Evolutionary conservation across 2,888 invertebrate genomes (phyloP).

Genomic region (Linnaemya vulpina): DNA sequence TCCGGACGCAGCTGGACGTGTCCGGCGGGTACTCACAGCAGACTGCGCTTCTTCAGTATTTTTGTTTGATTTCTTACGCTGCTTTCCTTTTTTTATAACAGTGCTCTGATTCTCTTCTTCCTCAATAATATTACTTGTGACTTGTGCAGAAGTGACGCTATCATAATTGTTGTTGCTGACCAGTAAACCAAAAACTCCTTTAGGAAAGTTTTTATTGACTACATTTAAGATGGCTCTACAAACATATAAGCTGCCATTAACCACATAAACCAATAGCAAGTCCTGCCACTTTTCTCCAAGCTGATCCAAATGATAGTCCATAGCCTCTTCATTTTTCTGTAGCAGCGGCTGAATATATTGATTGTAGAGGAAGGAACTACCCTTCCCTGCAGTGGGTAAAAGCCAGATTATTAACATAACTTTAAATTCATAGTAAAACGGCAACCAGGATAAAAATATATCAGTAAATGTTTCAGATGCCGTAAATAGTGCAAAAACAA

Average conservation of each 20-base stretch:
- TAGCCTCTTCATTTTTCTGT: conserved; percentile 91
- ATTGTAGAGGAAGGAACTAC: conserved; percentile 95
- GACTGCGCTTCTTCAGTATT: neutral
- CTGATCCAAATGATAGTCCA: conserved; percentile 84
- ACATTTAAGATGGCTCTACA: conserved; percentile 14
- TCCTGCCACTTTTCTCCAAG: conserved; percentile 57
- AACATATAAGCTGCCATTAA: conserved; percentile 16
- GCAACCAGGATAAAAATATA: conserved; percentile 95
- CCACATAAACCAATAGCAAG: conserved; percentile 32
- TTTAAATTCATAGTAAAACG: conserved; percentile 98
- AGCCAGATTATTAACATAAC: conserved; percentile 96
- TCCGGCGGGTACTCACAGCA: conserved; percentile 24
- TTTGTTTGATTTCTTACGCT: conserved; percentile 6
- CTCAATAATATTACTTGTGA: conserved; percentile 6
- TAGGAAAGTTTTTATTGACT: conserved; percentile 40
- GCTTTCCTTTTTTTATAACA: neutral
- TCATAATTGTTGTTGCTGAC: neutral
- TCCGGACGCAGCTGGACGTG: conserved; percentile 14
- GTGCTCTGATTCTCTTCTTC: neutral
- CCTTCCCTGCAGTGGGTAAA: conserved; percentile 95
- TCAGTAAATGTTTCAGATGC: conserved; percentile 96
- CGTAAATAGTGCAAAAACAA: conserved; percentile 96
- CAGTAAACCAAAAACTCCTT: conserved; percentile 34
- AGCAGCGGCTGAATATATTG: conserved; percentile 96
- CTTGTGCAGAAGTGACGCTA: neutral